Percentiles rank a stretch among this genome's conserved stretches.
Evolutionary conservation across 2,888 invertebrate species (phyloP).

Genomic region (Drosophila merina): DNA sequence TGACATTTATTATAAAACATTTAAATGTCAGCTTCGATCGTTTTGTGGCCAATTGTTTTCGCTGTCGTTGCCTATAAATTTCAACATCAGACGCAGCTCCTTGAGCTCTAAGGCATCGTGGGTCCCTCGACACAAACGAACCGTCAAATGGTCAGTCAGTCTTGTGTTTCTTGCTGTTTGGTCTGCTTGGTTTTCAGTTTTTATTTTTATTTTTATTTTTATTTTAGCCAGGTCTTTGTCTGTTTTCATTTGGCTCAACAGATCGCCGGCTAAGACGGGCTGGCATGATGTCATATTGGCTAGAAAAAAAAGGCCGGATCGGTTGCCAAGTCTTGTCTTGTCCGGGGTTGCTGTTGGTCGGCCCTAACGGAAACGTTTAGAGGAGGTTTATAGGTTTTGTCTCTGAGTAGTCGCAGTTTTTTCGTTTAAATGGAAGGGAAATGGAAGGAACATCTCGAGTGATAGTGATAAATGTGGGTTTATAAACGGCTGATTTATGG

Average conservation of each 20-base stretch:
- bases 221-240: conserved; percentile 40
- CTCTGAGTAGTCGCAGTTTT: conserved; percentile 8
- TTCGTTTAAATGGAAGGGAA: neutral
- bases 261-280: conserved; percentile 47
- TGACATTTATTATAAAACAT: conserved; percentile 68
- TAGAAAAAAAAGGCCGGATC: conserved; percentile 28
- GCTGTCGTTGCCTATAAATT: conserved; percentile 41
- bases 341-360: neutral
- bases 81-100: conserved; percentile 6
- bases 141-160: conserved; percentile 40
- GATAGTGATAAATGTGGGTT: conserved; percentile 3
- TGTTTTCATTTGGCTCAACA: conserved; percentile 55
- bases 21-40: conserved; percentile 52
- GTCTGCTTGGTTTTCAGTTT: conserved; percentile 3
- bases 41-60: conserved; percentile 50
- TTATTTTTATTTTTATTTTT: conserved; percentile 6
- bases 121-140: conserved; percentile 17
- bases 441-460: neutral
- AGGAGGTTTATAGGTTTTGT: conserved; percentile 1
- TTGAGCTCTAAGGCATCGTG: neutral
- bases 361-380: conserved; percentile 34
- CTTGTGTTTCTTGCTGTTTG: conserved; percentile 11
- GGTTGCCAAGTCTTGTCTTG: conserved; percentile 25
- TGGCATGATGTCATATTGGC: conserved; percentile 69
- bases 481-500: conserved; percentile 21